Evolutionary conservation across 1,140 invertebrate species (phyloP), one percentile per base, ranked within the genome.

Genomic region (Lethrus apterus): DNA sequence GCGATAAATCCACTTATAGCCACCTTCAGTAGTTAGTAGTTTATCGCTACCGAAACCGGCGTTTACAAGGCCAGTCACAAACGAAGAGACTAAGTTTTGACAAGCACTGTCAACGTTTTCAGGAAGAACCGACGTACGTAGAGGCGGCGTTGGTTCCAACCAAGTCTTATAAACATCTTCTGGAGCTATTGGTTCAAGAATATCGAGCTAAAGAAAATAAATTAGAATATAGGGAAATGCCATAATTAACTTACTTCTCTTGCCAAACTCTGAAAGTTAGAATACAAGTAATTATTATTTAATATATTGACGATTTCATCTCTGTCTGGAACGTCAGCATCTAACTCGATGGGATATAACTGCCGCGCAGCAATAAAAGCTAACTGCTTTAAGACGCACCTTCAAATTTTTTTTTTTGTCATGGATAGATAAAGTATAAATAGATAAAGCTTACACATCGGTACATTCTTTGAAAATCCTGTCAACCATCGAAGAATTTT

Each of bases 11-110:
- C 85, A 91, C 56, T 81, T 83, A 55, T 78, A 82, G 1, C 80
- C 82, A 15, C 38, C 44, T 60, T 98, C 93, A 44, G 84, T 80
- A 49, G 79, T 78, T 10, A 69, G 54, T n/a, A 84, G 70, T 62
- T 89, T 90, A 58, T 92, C 89, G 30, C 77, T 71, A 2, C 88
- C 86, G 69, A 93, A 93, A 7, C 78, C 89, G 31, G 84, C 83
- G 66, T 92, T 92, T 0, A 93, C 84, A 62, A 92, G 88, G 7
- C 86, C 89, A 66, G 91, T 90, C 2, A 92, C 89, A 67, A 92
- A 89, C 15, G 84, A 84, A 1, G 86, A 76, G 0, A 88, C 85
- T 18, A 92, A 65, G 68, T 91, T 91, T 52, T 83, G 80, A 17
- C 81, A 66, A 0, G 84, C 84, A 17, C 84, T 87, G 62, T 89